phyloP scores from a whole-genome alignment of 2,888 invertebrate species.

The Acronicta leporina region DNA sequence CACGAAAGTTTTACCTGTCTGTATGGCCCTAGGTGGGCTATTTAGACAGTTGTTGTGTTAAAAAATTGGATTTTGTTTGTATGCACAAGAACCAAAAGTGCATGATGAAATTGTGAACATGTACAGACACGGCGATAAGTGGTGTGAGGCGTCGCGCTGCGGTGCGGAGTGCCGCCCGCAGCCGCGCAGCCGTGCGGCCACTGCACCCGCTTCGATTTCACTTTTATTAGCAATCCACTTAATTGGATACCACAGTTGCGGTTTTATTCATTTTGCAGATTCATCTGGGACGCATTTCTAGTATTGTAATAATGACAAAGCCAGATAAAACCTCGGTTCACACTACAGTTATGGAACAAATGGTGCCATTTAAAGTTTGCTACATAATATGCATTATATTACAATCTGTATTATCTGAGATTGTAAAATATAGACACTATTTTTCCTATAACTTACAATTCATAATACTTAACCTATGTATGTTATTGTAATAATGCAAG shows the following conservation, averaged over 20 bases:
- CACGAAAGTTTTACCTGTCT: conserved; percentile 44
- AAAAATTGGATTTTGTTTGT: conserved; percentile 19
- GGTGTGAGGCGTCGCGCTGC: conserved; percentile 42
- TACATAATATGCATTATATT: conserved; percentile 8
- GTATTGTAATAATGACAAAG: conserved; percentile 57
- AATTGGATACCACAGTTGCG: conserved; percentile 87
- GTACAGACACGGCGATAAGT: conserved; percentile 36
- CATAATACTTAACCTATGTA: no score
- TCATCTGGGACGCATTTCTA: conserved; percentile 77
- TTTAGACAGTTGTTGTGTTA: conserved; percentile 5
- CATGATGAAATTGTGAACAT: conserved; percentile 33
- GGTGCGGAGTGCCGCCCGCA: conserved; percentile 48
- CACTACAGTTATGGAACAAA: conserved; percentile 29
- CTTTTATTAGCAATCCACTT: conserved; percentile 89
- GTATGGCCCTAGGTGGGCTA: conserved; percentile 13
- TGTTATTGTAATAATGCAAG: no score
- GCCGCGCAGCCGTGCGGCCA: conserved; percentile 74
- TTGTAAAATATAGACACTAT: neutral
- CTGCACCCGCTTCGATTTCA: conserved; percentile 88
- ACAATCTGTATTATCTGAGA: conserved; percentile 9
- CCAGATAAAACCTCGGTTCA: conserved; percentile 37
- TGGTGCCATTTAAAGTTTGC: conserved; percentile 15
- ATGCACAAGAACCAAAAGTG: conserved; percentile 34
- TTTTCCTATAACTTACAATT: no score
- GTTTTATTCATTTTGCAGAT: conserved; percentile 86